phyloP scores from a whole-genome alignment of 2,888 invertebrate genomes.

The Sepioteuthis lessoniana region DNA sequence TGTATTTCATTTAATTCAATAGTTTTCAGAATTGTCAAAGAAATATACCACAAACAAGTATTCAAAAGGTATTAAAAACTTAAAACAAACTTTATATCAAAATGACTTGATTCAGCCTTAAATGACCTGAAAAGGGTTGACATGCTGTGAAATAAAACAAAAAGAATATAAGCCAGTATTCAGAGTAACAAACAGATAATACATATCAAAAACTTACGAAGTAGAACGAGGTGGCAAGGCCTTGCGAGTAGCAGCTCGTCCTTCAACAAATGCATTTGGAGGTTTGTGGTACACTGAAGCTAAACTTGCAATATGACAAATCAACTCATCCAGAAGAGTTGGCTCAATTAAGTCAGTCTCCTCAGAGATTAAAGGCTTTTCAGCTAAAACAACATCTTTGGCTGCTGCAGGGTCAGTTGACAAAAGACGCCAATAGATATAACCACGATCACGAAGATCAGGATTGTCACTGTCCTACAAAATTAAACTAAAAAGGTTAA shows the following conservation, averaged over 20 bases:
- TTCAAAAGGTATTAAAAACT: no score
- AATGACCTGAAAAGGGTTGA: no score
- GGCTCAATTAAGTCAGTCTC: slow-evolving; percentile 98
- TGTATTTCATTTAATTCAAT: no score
- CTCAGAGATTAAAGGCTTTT: slow-evolving; percentile 98
- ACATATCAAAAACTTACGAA: not conserved
- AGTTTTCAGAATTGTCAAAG: no score
- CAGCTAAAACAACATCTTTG: slow-evolving; percentile 98
- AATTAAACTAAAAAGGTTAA: not conserved
- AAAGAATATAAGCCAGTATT: not conserved
- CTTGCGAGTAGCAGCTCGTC: slow-evolving; percentile 65
- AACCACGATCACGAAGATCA: slow-evolving; percentile 96
- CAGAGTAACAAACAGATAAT: not conserved
- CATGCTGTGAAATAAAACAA: no score
- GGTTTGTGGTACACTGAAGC: slow-evolving; percentile 99
- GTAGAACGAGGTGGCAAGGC: slow-evolving; percentile 66
- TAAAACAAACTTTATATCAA: no score
- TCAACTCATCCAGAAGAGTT: slow-evolving; percentile 95
- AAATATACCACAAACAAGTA: no score
- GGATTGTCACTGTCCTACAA: slow-evolving; percentile 93
- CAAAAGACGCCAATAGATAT: slow-evolving; percentile 98
- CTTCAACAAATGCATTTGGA: slow-evolving; percentile 98
- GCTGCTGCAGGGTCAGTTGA: slow-evolving; percentile 99
- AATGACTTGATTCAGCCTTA: no score
- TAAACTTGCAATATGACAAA: slow-evolving; percentile 97